Evolutionary conservation across 2,113 vertebrate genomes (phyloP), one percentile per base, ranked within the genome.

Genomic region (Forbesichthys papilliferus): DNA sequence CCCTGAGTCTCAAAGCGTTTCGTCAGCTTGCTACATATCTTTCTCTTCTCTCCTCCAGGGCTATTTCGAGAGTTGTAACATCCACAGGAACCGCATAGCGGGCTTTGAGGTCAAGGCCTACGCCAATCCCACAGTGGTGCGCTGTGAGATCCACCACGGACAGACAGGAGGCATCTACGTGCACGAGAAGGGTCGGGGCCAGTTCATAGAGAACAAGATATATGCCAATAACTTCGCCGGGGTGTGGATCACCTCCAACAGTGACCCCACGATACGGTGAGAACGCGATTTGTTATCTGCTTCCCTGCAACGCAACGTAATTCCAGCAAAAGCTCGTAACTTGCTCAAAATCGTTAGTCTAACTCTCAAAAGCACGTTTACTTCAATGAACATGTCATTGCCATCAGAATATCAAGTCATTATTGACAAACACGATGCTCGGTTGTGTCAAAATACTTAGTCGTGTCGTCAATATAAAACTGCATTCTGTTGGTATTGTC

Each of bases 181-280:
- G 69, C 98, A 99, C 27, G 98, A 99, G 88, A 99, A 99, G 93
- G 98, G 98, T 72, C 92, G 98, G 86, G 98, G 98, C 71, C 98
- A 99, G 84, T 99, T 99, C 92, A 96, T 99, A 91, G 98, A 99
- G 89, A 99, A 99, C 90, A 99, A 99, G 93, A 99, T 99, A 92
- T 99, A 98, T 92, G 97, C 97, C 91, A 99, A 99, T 91, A 99
- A 99, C 85, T 99, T 99, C 82, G 98, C 98, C 67, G 98, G 98
- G 27, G 98, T 99, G 83, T 99, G 98, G 98, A 99, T 99, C 93
- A 99, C 98, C 61, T 99, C 98, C 90, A 99, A 98, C 91, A 99
- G 98, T 77, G 98, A 99, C 91, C 98, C 98, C 13, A 99, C 98
- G 85, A 99, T 99, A 95, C 96, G 98, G 98, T 99, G 73, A 82